A percentile compares a stretch with the other conserved stretches of the same genome.
These are phyloP conservation scores for Plutomurus gul DNA, from an alignment of 1,140 invertebrate genomes.

Conservation along the genomic window DNA sequence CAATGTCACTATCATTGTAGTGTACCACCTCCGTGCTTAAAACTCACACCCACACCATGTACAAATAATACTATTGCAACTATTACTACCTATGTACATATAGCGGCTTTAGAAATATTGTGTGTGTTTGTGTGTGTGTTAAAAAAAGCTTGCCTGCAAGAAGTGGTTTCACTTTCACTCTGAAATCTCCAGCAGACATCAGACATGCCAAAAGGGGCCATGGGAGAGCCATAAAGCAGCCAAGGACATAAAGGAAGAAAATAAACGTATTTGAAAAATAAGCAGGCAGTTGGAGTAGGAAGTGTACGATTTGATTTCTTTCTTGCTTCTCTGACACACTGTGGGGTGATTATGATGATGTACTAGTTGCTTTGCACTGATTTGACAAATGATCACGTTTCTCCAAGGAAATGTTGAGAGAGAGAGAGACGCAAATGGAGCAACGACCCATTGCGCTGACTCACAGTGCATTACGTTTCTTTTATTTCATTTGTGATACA, in stretches of 20 bases:
- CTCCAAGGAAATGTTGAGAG: not conserved
- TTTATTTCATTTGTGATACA: no score
- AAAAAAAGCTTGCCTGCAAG: not conserved
- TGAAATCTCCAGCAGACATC: not conserved
- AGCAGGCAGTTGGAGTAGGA: not conserved
- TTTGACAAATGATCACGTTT: slow-evolving; percentile 1
- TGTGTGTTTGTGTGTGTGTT: no score
- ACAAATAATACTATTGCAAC: no score
- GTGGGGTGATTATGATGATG: not conserved
- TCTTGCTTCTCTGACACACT: not conserved
- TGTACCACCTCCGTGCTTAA: no score
- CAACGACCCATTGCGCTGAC: not conserved
- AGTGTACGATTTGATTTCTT: not conserved
- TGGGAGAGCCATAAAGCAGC: no score
- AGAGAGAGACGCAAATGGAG: not conserved
- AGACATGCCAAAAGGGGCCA: no score
- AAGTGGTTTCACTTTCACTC: not conserved
- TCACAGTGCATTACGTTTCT: not conserved
- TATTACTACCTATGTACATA: no score
- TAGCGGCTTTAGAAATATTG: no score
- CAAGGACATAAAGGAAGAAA: not conserved
- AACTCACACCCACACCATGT: no score
- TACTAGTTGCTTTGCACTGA: not conserved
- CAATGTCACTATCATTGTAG: no score
- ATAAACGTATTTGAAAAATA: not conserved